A percentile compares a stretch with the other conserved stretches of the same genome.
Conservation (phyloP, 2,797 vertebrate genomes). For the Luscinia megarhynchos region DNA sequence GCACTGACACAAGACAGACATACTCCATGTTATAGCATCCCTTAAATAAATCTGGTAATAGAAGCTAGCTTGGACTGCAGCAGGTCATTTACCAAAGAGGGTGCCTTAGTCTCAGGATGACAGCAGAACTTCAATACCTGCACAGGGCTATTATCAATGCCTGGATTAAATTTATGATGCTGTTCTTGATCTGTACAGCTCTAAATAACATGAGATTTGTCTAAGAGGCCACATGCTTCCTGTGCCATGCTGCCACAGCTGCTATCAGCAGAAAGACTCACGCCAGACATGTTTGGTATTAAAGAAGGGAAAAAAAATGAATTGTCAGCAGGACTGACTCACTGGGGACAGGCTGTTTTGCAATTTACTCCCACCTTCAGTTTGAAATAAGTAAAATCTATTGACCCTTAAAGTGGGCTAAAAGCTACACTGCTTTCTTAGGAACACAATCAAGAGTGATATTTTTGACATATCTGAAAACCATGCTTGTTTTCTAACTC, state of each 20-base stretch:
- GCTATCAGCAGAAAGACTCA: slow-evolving; percentile 17
- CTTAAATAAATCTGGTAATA: neutral
- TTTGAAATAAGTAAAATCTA: slow-evolving; percentile 19
- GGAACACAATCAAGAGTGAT: neutral
- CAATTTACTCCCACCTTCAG: slow-evolving; percentile 11
- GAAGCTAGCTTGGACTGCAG: neutral
- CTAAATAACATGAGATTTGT: neutral
- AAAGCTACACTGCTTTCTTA: neutral
- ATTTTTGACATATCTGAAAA: neutral
- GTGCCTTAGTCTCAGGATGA: neutral
- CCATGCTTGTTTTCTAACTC: neutral
- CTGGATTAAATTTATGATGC: neutral
- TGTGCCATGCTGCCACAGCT: neutral
- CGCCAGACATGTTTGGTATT: neutral
- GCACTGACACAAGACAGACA: neutral
- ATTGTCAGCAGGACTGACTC: neutral
- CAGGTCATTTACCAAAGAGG: neutral
- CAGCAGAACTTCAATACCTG: neutral
- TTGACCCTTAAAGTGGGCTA: neutral
- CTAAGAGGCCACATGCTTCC: neutral
- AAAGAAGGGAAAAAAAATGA: neutral
- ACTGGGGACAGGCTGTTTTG: neutral
- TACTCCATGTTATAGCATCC: fast-evolving
- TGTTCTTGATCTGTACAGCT: neutral
- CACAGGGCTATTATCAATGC: neutral